These are phyloP conservation scores for Drosophila kanapiae DNA, from an alignment of 1,140 invertebrate species.

Conservation along the genomic window DNA sequence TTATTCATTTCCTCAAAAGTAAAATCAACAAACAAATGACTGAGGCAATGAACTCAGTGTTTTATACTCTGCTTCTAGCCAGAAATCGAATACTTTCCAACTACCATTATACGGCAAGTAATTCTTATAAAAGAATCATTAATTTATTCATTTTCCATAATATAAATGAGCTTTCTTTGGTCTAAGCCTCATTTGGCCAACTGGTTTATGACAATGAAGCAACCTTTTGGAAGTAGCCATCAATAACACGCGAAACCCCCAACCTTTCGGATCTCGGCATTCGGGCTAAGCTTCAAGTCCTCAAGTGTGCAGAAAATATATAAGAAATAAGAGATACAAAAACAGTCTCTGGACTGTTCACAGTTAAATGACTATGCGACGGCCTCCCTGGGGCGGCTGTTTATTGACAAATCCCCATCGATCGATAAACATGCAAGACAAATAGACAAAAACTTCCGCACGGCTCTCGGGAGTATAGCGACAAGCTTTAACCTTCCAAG, in stretches of 20 bases:
- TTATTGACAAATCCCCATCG: slow-evolving; percentile 69
- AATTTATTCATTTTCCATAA: slow-evolving; percentile 37
- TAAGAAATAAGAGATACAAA: slow-evolving; percentile 27
- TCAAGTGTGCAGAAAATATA: slow-evolving; percentile 43
- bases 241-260: slow-evolving; percentile 43
- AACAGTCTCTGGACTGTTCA: slow-evolving; percentile 43
- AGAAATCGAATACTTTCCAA: slow-evolving; percentile 35
- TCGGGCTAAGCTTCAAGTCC: slow-evolving; percentile 29
- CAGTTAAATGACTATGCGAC: slow-evolving; percentile 69
- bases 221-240: slow-evolving; percentile 51
- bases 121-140: slow-evolving; percentile 11
- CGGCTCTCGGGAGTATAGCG: slow-evolving; percentile 42
- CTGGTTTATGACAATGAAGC: slow-evolving; percentile 59
- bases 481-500: slow-evolving; percentile 71
- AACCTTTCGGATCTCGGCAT: slow-evolving; percentile 6
- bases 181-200: slow-evolving; percentile 25
- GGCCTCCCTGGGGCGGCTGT: slow-evolving; percentile 69
- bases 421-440: slow-evolving; percentile 70
- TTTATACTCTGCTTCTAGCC: background rate
- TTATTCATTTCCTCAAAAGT: background rate
- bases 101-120: slow-evolving; percentile 18
- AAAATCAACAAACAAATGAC: slow-evolving; percentile 8
- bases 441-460: slow-evolving; percentile 70
- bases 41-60: slow-evolving; percentile 22
- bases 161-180: slow-evolving; percentile 40